These are phyloP conservation scores for Aplochiton taeniatus DNA, from an alignment of 2,797 vertebrate species.

Conservation along the genomic window DNA sequence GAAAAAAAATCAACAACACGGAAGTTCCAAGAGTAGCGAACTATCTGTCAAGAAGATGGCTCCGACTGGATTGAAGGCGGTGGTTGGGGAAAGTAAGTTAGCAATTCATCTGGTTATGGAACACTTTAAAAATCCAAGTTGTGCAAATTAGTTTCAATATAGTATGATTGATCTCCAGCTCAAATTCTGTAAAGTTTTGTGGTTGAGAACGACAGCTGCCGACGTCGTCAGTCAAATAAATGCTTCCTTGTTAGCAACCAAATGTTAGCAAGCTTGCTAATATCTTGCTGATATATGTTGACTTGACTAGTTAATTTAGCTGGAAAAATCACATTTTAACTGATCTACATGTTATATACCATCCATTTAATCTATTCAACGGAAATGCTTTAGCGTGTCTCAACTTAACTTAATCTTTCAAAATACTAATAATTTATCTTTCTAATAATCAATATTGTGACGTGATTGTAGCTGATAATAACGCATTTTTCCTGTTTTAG, in stretches of 20 bases:
- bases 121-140: not conserved
- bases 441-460: too few relatives aligned
- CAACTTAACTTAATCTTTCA: too few relatives aligned
- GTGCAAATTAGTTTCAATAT: not conserved
- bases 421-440: too few relatives aligned
- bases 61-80: slow-evolving; percentile 77
- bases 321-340: not conserved
- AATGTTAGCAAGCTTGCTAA: not conserved
- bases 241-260: slow-evolving; percentile 3
- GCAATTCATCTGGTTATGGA: not conserved
- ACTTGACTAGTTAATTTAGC: not conserved
- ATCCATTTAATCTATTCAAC: too few relatives aligned
- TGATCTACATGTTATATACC: not conserved
- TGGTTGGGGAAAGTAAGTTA: slow-evolving; percentile 81
- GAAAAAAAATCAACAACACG: slow-evolving; percentile 41
- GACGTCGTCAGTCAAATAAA: not conserved
- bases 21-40: slow-evolving; percentile 55
- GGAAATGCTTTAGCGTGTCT: too few relatives aligned
- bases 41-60: slow-evolving; percentile 62
- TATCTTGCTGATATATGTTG: not conserved
- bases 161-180: not conserved
- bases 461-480: too few relatives aligned
- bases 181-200: not conserved
- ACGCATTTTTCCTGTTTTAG: too few relatives aligned
- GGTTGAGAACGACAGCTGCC: not conserved